Evolutionary conservation across 2,113 vertebrate genomes (phyloP).

Genomic region (Trematomus loennbergii): DNA sequence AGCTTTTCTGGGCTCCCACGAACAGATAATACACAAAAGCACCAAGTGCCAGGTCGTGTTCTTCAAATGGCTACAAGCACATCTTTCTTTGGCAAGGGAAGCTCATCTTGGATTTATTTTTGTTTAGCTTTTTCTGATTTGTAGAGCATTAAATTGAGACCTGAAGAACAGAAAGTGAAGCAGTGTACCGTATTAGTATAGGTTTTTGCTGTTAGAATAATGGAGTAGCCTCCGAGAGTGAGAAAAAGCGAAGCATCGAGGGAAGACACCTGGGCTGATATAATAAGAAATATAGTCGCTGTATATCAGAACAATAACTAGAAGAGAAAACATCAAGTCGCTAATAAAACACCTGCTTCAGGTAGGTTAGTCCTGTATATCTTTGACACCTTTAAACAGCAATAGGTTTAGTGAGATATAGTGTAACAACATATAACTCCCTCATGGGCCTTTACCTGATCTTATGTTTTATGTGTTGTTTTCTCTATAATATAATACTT

Average conservation of each 20-base stretch:
- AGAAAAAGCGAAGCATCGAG: conserved; percentile 37
- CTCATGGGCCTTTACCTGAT: neutral
- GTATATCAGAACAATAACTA: conserved; percentile 18
- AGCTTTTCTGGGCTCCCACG: neutral
- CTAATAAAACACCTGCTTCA: conserved; percentile 46
- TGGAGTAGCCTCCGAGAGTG: conserved; percentile 32
- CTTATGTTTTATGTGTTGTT: neutral
- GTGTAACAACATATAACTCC: neutral
- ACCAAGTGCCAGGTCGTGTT: neutral
- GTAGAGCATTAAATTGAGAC: conserved; percentile 13
- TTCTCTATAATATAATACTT: conserved; percentile 8
- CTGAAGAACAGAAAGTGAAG: conserved; percentile 34
- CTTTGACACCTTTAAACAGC: conserved; percentile 41
- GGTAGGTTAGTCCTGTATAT: conserved; percentile 12
- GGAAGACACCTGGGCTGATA: conserved; percentile 37
- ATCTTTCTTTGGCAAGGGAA: conserved; percentile 4
- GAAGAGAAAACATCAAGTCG: conserved; percentile 16
- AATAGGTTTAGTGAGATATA: neutral
- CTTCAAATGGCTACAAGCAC: conserved; percentile 10
- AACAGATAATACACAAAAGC: neutral
- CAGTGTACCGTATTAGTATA: conserved; percentile 1
- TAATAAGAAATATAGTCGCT: conserved; percentile 2
- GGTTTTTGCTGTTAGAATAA: conserved; percentile 28
- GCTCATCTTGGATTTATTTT: neutral
- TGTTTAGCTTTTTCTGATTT: neutral